phyloP scores from a whole-genome alignment of 1,140 invertebrate genomes.

The Drosophila mauritiana region DNA sequence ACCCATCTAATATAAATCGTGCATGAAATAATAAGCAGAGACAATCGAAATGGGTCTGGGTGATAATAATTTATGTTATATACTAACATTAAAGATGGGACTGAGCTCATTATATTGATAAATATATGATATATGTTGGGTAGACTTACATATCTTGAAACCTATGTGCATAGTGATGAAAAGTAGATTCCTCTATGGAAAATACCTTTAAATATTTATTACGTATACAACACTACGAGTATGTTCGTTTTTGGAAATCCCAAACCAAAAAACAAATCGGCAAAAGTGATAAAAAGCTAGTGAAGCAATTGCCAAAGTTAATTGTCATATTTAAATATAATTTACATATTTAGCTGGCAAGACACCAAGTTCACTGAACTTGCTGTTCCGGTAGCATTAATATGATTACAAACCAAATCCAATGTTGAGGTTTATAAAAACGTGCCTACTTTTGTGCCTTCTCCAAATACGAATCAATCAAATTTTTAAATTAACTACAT shows the following conservation, averaged over 20 bases:
- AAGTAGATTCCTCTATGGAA: too few relatives aligned
- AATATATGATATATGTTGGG: too few relatives aligned
- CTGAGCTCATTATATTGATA: too few relatives aligned
- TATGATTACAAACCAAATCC: not conserved
- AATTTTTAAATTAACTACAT: too few relatives aligned
- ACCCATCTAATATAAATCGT: not conserved
- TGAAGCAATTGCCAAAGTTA: not conserved
- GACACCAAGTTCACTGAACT: slow-evolving; percentile 4
- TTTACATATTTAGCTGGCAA: not conserved
- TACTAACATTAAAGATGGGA: too few relatives aligned
- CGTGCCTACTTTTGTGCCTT: not conserved
- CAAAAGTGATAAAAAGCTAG: slow-evolving; percentile 1
- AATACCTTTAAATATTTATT: too few relatives aligned
- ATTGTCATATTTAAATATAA: slow-evolving; percentile 1
- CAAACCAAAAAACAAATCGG: not conserved
- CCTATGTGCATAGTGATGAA: too few relatives aligned
- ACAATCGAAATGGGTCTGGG: too few relatives aligned
- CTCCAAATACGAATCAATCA: too few relatives aligned
- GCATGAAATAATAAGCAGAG: not conserved
- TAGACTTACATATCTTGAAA: too few relatives aligned
- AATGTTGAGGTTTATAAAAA: not conserved
- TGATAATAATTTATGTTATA: not conserved
- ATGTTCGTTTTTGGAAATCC: too few relatives aligned
- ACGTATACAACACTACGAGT: too few relatives aligned
- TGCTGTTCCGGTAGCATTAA: not conserved